Evolutionary conservation across 1,140 invertebrate genomes (phyloP).

Genomic region (Sinonovacula constricta): DNA sequence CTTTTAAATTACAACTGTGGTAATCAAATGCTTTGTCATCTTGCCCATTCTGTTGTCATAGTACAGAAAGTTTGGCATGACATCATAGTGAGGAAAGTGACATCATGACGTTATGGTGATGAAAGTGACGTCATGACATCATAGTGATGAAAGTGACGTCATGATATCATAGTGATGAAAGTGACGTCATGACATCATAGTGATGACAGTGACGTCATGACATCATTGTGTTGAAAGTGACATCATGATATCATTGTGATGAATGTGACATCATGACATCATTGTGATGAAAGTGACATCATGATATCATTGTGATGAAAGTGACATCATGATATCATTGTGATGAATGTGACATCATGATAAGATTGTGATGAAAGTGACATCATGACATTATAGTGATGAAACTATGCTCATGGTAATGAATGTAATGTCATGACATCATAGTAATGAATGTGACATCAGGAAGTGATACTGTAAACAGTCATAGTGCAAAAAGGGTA

Average conservation of each 20-base stretch:
- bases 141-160: conserved; percentile 16
- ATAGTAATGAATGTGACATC: no score
- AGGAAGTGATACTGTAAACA: no score
- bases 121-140: not conserved
- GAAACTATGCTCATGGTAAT: not conserved
- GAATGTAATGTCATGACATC: not conserved
- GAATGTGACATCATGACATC: not conserved
- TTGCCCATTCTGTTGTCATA: no score
- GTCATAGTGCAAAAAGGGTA: no score
- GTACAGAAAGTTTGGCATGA: conserved; percentile 3
- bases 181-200: not conserved
- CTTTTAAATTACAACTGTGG: no score
- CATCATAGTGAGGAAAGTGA: not conserved
- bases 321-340: not conserved
- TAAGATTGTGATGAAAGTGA: not conserved
- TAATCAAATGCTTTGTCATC: no score
- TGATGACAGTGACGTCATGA: no score
- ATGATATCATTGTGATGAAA: not conserved
- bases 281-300: not conserved
- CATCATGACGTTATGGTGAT: conserved; percentile 2
- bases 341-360: not conserved
- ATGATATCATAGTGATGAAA: conserved; percentile 15
- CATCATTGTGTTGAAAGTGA: not conserved
- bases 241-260: not conserved
- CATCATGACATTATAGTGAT: not conserved